Evolutionary conservation across 2,888 invertebrate genomes (phyloP).

Genomic region (Aradus depressus): DNA sequence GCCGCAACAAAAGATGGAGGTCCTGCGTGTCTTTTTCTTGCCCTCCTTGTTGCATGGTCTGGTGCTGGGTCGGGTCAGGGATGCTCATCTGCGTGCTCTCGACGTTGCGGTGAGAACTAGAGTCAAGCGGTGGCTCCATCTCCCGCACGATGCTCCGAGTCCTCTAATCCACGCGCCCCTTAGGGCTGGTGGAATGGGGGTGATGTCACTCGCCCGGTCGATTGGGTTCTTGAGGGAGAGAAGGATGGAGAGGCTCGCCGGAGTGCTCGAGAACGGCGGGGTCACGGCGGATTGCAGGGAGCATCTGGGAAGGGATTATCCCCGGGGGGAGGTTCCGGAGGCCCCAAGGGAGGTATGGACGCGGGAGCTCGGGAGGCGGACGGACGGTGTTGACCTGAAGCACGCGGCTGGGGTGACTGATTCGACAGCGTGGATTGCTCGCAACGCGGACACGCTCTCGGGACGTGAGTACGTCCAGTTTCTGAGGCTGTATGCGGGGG

Average conservation of each 20-base stretch:
- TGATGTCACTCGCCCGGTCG: slow-evolving; percentile 20
- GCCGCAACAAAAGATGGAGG: slow-evolving; percentile 36
- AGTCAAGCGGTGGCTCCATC: slow-evolving; percentile 32
- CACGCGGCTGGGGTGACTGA: background rate
- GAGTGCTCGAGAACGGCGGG: background rate
- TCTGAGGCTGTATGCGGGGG: slow-evolving; percentile 31
- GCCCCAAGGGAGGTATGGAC: background rate
- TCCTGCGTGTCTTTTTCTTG: slow-evolving; percentile 35
- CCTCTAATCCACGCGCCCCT: slow-evolving; percentile 33
- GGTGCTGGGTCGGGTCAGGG: slow-evolving; percentile 32
- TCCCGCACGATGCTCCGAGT: slow-evolving; percentile 33
- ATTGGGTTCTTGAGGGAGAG: slow-evolving; percentile 27
- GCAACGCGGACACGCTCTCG: too few species aligned
- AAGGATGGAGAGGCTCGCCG: slow-evolving; percentile 25
- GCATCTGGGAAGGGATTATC: background rate
- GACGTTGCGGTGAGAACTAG: slow-evolving; percentile 33
- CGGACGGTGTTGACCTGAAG: background rate
- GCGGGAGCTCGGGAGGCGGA: background rate
- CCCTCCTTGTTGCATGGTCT: slow-evolving; percentile 36
- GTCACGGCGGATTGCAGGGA: background rate
- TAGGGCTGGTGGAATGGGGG: slow-evolving; percentile 29
- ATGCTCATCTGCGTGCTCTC: slow-evolving; percentile 29
- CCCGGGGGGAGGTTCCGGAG: background rate
- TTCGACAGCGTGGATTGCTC: slow-evolving; percentile 33
- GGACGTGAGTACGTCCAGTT: background rate